A percentile compares a stretch with the other conserved stretches of the same genome.
Conservation (phyloP, 2,888 invertebrate genomes). For the Melinaea menophilus region DNA sequence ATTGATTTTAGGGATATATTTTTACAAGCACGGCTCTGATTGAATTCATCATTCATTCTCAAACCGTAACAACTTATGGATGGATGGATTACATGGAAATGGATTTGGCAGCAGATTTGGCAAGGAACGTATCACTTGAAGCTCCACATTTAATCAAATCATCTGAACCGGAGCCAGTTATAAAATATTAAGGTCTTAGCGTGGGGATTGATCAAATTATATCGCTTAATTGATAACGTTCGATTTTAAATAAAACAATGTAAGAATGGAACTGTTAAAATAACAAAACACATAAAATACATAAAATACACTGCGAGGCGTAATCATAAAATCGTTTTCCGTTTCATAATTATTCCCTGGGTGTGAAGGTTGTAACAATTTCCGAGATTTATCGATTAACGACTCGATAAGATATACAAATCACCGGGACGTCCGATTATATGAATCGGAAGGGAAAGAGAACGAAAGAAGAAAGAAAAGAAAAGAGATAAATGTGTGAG, state of each 20-base stretch:
- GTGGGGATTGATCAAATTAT: slow-evolving; percentile 7
- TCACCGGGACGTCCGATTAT: slow-evolving; percentile 18
- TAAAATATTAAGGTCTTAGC: slow-evolving; percentile 23
- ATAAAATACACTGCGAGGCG: neutral
- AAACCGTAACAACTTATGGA: slow-evolving; percentile 31
- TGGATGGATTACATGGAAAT: slow-evolving; percentile 34
- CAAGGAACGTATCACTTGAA: slow-evolving; percentile 25
- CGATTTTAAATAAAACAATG: neutral
- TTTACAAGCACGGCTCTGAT: slow-evolving; percentile 26
- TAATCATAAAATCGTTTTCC: slow-evolving; percentile 2
- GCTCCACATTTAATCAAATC: slow-evolving; percentile 29
- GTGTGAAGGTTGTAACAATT: slow-evolving; percentile 17
- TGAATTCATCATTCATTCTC: slow-evolving; percentile 23
- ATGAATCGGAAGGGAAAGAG: no score
- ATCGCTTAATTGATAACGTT: neutral
- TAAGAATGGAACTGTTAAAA: neutral
- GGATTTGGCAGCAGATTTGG: slow-evolving; percentile 37
- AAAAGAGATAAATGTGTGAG: no score
- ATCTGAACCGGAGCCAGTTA: slow-evolving; percentile 32
- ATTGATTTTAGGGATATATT: slow-evolving; percentile 9
- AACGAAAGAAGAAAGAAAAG: no score
- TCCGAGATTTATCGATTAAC: slow-evolving; percentile 26
- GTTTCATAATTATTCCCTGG: neutral
- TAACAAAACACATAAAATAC: neutral
- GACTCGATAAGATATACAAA: slow-evolving; percentile 28